Conservation (phyloP, 2,113 vertebrate genomes). For the Paradoxurus hermaphroditus region DNA sequence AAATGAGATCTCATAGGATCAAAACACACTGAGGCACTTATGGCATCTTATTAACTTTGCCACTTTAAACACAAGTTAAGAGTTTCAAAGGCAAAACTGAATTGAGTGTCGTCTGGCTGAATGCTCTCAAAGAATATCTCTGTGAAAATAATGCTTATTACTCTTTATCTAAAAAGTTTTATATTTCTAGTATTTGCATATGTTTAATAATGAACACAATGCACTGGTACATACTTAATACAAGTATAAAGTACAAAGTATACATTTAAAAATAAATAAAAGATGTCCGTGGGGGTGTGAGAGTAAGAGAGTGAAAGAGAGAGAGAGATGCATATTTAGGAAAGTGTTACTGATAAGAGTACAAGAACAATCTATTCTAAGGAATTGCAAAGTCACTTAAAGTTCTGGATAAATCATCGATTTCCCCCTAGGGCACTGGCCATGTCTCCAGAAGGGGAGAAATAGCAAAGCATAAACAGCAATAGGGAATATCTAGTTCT, state of each 20-base stretch:
- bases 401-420: not conserved
- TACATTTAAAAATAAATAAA: not conserved
- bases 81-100: constrained; percentile 4
- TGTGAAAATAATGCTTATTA: constrained; percentile 30
- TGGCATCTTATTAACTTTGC: not conserved
- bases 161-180: not conserved
- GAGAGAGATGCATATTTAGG: not conserved
- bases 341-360: not conserved
- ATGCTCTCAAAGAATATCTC: not conserved
- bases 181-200: not conserved
- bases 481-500: not conserved
- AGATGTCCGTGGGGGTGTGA: not conserved
- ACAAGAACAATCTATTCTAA: not conserved
- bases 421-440: not conserved
- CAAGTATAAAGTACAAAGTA: not conserved
- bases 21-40: not conserved
- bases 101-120: not conserved
- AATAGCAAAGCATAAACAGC: not conserved
- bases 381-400: not conserved
- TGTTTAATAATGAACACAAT: not conserved
- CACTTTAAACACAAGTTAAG: constrained; percentile 6
- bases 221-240: not conserved
- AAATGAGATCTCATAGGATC: not conserved
- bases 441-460: not conserved
- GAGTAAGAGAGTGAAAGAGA: too few species aligned